Evolutionary conservation across 1,140 invertebrate genomes (phyloP).

Genomic region (Ylistrum balloti): DNA sequence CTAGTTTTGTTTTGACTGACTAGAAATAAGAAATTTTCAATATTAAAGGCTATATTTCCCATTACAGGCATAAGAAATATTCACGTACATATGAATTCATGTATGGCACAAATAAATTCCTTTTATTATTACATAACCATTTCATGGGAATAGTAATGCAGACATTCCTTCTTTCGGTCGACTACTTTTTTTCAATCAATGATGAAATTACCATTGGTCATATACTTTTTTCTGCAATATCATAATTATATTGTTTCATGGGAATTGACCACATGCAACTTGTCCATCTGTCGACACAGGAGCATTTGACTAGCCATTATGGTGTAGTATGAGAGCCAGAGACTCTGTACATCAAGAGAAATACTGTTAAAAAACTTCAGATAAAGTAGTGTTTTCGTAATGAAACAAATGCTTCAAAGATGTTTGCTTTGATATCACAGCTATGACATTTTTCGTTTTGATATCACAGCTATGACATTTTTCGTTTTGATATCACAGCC

Average conservation of each 20-base stretch:
- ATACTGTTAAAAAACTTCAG: too few relatives aligned
- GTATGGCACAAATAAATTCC: neutral
- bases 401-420: too few relatives aligned
- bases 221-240: neutral
- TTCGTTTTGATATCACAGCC: too few relatives aligned
- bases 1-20: neutral
- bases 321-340: too few relatives aligned
- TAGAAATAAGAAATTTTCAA: too few relatives aligned
- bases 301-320: neutral
- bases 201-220: neutral
- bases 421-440: too few relatives aligned
- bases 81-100: neutral
- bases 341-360: too few relatives aligned
- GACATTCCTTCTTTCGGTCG: neutral
- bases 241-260: neutral
- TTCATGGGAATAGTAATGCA: neutral
- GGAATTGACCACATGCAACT: neutral
- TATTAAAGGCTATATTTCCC: neutral
- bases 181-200: neutral
- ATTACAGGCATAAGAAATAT: neutral
- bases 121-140: neutral
- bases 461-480: too few relatives aligned
- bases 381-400: too few relatives aligned
- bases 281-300: neutral
- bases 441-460: too few relatives aligned